Evolutionary conservation across 2,113 vertebrate species (phyloP).

Genomic region (Sardina pilchardus): DNA sequence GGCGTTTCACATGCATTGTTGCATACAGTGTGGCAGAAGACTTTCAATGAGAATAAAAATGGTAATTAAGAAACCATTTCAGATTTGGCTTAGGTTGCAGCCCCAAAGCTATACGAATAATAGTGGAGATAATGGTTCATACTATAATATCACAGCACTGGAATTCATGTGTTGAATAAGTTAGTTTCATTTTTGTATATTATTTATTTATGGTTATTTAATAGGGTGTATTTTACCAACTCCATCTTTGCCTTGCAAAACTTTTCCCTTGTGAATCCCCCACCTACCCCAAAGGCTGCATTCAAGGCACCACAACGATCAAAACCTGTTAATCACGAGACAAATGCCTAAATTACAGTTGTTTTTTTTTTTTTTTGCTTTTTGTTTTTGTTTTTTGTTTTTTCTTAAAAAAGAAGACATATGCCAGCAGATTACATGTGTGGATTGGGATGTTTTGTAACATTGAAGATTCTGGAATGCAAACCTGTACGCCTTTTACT

Average conservation of each 20-base stretch:
- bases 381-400: background rate
- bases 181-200: background rate
- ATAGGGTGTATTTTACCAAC: conserved; percentile 6
- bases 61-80: background rate
- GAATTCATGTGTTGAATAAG: conserved; percentile 17
- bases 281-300: conserved; percentile 1
- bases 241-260: background rate
- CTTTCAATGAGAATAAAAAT: background rate
- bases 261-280: background rate
- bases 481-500: background rate
- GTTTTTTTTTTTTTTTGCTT: background rate
- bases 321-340: background rate
- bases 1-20: conserved; percentile 3
- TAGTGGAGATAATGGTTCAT: conserved; percentile 7
- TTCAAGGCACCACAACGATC: conserved; percentile 13
- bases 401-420: background rate
- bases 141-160: conserved; percentile 17
- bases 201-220: background rate
- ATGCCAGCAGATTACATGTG: conserved; percentile 1
- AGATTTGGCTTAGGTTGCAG: background rate
- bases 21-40: background rate
- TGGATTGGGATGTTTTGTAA: conserved; percentile 15
- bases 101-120: background rate
- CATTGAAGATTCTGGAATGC: conserved; percentile 18
- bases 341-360: background rate